phyloP scores from a whole-genome alignment of 2,888 invertebrate genomes.

The Embidobia sp. region DNA sequence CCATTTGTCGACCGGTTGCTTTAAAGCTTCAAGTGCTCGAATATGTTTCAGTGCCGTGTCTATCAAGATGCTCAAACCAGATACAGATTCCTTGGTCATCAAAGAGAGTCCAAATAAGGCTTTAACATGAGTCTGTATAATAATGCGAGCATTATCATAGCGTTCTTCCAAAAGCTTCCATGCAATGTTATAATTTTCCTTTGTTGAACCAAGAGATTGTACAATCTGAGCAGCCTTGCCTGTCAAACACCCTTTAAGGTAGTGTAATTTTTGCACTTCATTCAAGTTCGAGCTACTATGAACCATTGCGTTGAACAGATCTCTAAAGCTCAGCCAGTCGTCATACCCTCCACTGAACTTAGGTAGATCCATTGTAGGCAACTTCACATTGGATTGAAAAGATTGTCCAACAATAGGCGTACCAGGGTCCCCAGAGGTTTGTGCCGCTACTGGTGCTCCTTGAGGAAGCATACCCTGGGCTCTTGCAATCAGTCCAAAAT shows the following conservation, averaged over 20 bases:
- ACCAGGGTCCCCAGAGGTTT: too few species aligned
- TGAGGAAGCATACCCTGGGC: not conserved
- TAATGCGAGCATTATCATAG: constrained; percentile 25
- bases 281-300: constrained; percentile 44
- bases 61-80: constrained; percentile 12
- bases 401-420: too few species aligned
- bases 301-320: constrained; percentile 54
- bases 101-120: constrained; percentile 25
- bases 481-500: not conserved
- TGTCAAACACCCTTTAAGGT: constrained; percentile 24
- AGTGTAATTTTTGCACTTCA: constrained; percentile 54
- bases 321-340: constrained; percentile 35
- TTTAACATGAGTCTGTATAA: constrained; percentile 29
- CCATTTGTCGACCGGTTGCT: constrained; percentile 14
- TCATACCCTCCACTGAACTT: constrained; percentile 10
- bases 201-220: constrained; percentile 26
- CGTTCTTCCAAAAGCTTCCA: constrained; percentile 1
- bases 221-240: constrained; percentile 34
- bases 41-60: constrained; percentile 19
- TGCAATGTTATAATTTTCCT: constrained; percentile 32
- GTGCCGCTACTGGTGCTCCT: too few species aligned
- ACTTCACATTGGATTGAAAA: not conserved
- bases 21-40: constrained; percentile 20
- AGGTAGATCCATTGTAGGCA: constrained; percentile 1
- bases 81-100: constrained; percentile 19